Evolutionary conservation across 2,113 vertebrate species (phyloP).

Genomic region (Copsychus sechellarum): DNA sequence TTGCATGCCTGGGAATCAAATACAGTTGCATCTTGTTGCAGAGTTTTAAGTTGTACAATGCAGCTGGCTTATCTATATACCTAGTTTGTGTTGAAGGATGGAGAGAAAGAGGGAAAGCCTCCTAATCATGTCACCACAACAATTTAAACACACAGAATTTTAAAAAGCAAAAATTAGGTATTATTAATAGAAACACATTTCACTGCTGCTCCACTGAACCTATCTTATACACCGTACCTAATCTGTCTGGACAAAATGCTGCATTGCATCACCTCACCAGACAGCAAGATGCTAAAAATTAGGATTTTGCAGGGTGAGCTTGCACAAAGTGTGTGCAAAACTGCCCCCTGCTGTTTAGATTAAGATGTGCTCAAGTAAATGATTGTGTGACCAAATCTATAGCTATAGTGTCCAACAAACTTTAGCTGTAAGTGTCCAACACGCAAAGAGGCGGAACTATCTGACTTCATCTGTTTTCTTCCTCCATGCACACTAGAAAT

Average conservation of each 20-base stretch:
- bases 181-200: not conserved
- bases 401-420: too few relatives aligned
- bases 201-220: not conserved
- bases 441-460: not conserved
- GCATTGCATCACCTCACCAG: constrained; percentile 24
- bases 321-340: not conserved
- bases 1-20: not conserved
- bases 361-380: not conserved
- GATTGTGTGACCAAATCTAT: not conserved
- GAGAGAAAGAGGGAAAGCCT: not conserved
- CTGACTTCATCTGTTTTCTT: not conserved
- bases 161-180: not conserved
- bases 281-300: not conserved
- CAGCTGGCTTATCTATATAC: not conserved
- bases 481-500: not conserved
- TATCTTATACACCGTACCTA: not conserved
- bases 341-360: constrained; percentile 59
- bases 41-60: not conserved
- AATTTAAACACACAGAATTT: not conserved
- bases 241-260: constrained; percentile 23
- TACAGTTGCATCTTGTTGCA: not conserved
- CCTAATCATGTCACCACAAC: not conserved
- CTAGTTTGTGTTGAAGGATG: not conserved
- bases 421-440: not conserved
- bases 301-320: not conserved